These are phyloP conservation scores for Protomyctophum bolini DNA, from an alignment of 2,113 vertebrate genomes.

Conservation along the genomic window DNA sequence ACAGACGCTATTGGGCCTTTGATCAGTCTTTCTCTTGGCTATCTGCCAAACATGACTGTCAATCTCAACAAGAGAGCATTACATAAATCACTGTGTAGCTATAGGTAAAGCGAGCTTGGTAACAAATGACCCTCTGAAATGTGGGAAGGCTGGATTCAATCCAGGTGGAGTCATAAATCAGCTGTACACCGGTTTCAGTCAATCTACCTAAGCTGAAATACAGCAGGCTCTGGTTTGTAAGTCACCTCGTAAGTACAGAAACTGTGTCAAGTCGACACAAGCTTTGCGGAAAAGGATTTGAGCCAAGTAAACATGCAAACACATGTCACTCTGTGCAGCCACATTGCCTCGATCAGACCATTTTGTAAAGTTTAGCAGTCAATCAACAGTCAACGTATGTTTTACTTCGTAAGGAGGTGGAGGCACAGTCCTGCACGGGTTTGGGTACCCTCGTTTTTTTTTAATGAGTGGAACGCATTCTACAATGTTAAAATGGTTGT, in stretches of 20 bases:
- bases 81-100: conserved; percentile 13
- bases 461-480: too few relatives aligned
- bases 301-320: background rate
- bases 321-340: background rate
- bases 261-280: background rate
- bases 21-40: conserved; percentile 36
- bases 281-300: background rate
- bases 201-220: conserved; percentile 7
- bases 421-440: conserved; percentile 6
- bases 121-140: conserved; percentile 10
- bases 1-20: conserved; percentile 1
- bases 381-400: conserved; percentile 24
- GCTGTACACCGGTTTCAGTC: background rate
- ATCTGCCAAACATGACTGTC: conserved; percentile 23
- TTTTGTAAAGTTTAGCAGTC: conserved; percentile 33
- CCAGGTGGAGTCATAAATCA: conserved; percentile 8
- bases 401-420: conserved; percentile 34
- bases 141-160: conserved; percentile 6
- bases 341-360: conserved; percentile 16
- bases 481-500: too few relatives aligned
- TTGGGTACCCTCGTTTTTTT: too few relatives aligned
- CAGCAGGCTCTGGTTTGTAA: background rate
- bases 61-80: conserved; percentile 6
- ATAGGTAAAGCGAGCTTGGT: conserved; percentile 7
- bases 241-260: background rate